Evolutionary conservation across 1,140 invertebrate genomes (phyloP).

Genomic region (Galendromus occidentalis): DNA sequence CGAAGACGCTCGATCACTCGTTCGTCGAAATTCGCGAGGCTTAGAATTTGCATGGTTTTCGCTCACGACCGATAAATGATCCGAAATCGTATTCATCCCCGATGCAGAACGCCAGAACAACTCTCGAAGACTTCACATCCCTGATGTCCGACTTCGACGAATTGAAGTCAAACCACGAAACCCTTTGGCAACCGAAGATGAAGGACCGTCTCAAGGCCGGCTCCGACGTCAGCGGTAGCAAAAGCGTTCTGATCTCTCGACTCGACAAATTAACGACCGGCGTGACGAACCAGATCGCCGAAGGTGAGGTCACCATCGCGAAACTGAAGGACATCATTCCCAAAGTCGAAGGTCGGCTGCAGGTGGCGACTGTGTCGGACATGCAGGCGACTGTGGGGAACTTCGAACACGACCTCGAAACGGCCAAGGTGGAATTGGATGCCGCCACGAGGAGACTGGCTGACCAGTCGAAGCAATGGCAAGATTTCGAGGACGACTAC

Average conservation of each 20-base stretch:
- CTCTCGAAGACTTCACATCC: background rate
- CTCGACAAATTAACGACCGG: constrained; percentile 11
- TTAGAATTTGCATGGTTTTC: too few species aligned
- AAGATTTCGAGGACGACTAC: constrained; percentile 64
- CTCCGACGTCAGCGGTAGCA: background rate
- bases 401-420: constrained; percentile 9
- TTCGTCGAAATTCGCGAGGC: too few species aligned
- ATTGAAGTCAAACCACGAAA: background rate
- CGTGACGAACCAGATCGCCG: constrained; percentile 1
- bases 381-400: constrained; percentile 10
- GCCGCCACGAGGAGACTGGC: constrained; percentile 57
- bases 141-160: constrained; percentile 7
- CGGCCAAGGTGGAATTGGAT: constrained; percentile 28
- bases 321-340: constrained; percentile 5
- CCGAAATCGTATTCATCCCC: too few species aligned
- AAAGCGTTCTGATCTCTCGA: constrained; percentile 7
- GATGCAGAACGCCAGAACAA: background rate
- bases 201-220: background rate
- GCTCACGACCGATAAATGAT: too few species aligned
- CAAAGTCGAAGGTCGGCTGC: background rate
- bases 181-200: constrained; percentile 3
- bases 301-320: background rate
- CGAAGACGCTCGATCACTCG: too few species aligned
- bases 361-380: background rate
- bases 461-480: constrained; percentile 69